These are phyloP conservation scores for Emys orbicularis DNA, from an alignment of 2,797 vertebrate species.

Conservation along the genomic window DNA sequence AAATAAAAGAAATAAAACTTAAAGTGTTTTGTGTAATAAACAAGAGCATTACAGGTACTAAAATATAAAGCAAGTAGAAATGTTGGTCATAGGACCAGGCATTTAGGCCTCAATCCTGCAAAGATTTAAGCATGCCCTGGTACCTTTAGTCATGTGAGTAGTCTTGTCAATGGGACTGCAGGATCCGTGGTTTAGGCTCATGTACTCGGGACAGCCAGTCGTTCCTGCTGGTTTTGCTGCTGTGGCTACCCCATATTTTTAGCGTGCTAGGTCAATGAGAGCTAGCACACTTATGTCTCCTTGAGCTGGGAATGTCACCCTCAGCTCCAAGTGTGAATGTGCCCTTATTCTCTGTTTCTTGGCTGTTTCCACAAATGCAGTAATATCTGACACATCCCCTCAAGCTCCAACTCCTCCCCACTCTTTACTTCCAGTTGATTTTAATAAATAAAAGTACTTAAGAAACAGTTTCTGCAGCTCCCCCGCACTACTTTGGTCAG, in stretches of 20 bases:
- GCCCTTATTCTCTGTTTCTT: not conserved
- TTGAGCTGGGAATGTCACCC: not conserved
- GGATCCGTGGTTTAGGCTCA: not conserved
- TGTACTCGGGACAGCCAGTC: not conserved
- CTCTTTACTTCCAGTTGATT: not conserved
- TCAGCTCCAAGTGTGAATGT: not conserved
- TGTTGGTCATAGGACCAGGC: not conserved
- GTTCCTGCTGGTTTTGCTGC: not conserved
- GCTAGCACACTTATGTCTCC: too few species aligned
- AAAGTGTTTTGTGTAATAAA: not conserved
- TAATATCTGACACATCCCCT: not conserved
- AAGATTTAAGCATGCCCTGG: not conserved
- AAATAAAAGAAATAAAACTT: not conserved
- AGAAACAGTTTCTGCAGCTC: not conserved
- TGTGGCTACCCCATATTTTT: not conserved
- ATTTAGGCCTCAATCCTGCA: rapidly evolving
- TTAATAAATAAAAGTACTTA: not conserved
- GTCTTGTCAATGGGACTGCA: not conserved
- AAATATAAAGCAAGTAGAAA: rapidly evolving
- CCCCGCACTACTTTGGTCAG: not conserved
- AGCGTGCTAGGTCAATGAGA: too few species aligned
- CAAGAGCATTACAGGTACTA: rapidly evolving
- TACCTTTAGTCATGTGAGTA: not conserved
- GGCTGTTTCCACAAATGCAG: not conserved
- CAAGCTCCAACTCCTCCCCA: not conserved